Conservation (phyloP, 92 coral and sea anemone species). For the Zoanthus sociatus region DNA sequence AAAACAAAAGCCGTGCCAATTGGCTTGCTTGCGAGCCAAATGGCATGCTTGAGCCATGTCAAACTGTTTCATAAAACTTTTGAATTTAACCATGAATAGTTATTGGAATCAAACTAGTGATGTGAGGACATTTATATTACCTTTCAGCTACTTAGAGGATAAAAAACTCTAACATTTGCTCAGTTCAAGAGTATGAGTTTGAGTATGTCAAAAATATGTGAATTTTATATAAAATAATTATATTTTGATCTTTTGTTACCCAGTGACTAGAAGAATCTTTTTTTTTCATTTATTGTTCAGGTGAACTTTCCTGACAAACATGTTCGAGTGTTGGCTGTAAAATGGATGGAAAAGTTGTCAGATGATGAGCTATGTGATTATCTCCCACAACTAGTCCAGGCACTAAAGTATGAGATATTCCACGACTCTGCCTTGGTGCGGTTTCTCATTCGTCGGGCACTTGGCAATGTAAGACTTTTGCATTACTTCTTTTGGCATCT, state of each 20-base stretch:
- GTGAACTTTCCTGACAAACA: slow-evolving; percentile 90
- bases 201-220: too few species aligned
- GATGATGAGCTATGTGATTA: slow-evolving; percentile 99
- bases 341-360: slow-evolving; percentile 91
- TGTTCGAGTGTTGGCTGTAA: slow-evolving; percentile 90
- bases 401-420: slow-evolving; percentile 94
- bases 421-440: slow-evolving; percentile 94
- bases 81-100: too few species aligned
- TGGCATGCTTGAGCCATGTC: too few species aligned
- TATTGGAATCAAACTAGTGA: too few species aligned
- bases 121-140: too few species aligned
- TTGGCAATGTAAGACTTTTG: slow-evolving; percentile 86
- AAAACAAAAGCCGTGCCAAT: too few species aligned
- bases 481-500: slow-evolving; percentile 95
- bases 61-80: too few species aligned
- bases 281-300: not conserved
- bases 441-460: slow-evolving; percentile 92
- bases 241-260: not conserved
- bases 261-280: not conserved
- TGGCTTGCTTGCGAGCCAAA: too few species aligned
- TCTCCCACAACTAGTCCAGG: slow-evolving; percentile 98
- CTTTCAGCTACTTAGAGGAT: too few species aligned
- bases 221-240: too few species aligned
- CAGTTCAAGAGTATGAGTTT: too few species aligned
- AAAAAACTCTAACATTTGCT: too few species aligned